These are phyloP conservation scores for Pelosia muscerda DNA, from an alignment of 2,888 invertebrate species.

Conservation along the genomic window DNA sequence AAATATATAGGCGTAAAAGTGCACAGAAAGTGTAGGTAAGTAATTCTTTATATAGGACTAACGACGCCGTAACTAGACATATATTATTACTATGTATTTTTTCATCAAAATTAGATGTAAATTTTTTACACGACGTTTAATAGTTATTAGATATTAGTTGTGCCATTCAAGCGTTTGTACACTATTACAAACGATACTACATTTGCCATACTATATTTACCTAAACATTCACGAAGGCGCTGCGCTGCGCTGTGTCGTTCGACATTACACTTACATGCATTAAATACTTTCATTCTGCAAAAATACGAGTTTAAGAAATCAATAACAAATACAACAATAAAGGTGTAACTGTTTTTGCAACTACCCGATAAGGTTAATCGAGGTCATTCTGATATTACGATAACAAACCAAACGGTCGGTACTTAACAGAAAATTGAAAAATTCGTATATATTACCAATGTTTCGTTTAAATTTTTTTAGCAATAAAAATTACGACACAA, in stretches of 20 bases:
- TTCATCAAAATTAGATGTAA: not conserved
- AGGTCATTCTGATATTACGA: slow-evolving; percentile 55
- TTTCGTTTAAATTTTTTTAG: slow-evolving; percentile 44
- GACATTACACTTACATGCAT: slow-evolving; percentile 15
- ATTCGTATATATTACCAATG: slow-evolving; percentile 46
- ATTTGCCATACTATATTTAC: not conserved
- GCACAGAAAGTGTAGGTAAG: too few species aligned
- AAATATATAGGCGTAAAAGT: too few species aligned
- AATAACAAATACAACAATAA: slow-evolving; percentile 46
- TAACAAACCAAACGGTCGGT: slow-evolving; percentile 43
- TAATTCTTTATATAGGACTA: too few species aligned
- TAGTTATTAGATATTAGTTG: not conserved
- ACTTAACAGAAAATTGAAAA: slow-evolving; percentile 52
- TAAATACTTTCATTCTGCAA: slow-evolving; percentile 22
- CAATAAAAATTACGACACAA: slow-evolving; percentile 55
- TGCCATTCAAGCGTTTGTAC: not conserved
- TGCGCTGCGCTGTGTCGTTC: slow-evolving; percentile 11
- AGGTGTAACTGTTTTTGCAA: slow-evolving; percentile 47
- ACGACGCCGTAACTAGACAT: too few species aligned
- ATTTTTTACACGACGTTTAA: not conserved
- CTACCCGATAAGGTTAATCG: slow-evolving; percentile 58
- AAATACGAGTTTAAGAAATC: slow-evolving; percentile 39
- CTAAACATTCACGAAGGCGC: not conserved
- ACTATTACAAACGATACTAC: not conserved
- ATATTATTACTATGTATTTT: not conserved